Base-by-base conservation (phyloP, 2,888 invertebrate genomes). In the Tenthredo scrophulariae region DNA sequence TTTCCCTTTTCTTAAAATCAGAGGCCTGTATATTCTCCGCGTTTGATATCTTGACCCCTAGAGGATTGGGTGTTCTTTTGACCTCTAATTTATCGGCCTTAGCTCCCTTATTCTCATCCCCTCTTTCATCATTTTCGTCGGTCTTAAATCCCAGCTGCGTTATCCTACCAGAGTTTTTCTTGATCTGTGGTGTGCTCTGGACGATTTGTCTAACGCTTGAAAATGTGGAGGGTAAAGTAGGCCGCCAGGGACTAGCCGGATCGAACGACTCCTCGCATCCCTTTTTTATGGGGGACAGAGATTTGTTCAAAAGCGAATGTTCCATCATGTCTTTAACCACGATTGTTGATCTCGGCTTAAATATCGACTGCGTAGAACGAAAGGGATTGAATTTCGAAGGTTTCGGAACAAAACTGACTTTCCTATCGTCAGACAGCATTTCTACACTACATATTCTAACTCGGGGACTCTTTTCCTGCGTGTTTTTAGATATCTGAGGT, bases 241-340 rank as follows among this genome's bases (percentile, higher is more conserved):
- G 83, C 18, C 83, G 43, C 83, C 83, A 83, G 3, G 83, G 83
- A 13, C 83, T 83, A 18, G 83, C 46, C 2, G 83, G 43, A 15
- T 83, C 83, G 18, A 83, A 83, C 15, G 10, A n/a, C 5, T 83
- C 46, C 0, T 18, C 13, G 5, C 22, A 15, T 0, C 2, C 18
- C 2, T n/a, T 26, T 18, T 83, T 83, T 26, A 83, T 83, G 18
- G 83, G 83, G 1, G 83, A 83, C 29, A 83, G 15, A 22, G 54
- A 86, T 86, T 86, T 85, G 46, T 82, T 82, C 72, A 87, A 79
- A 18, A 88, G 82, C 5, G 88, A 87, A 74, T 87, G 86, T 50
- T 88, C 86, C 4, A 85, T 72, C 87, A 87, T 86, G 1, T 87
- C 85, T 15, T 58, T 85, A 10, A 80, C 80, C 1, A 75, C n/a